A percentile compares a stretch with the other conserved stretches of the same genome.
Conservation (phyloP, 2,113 vertebrate species). For the Climacteris rufus region DNA sequence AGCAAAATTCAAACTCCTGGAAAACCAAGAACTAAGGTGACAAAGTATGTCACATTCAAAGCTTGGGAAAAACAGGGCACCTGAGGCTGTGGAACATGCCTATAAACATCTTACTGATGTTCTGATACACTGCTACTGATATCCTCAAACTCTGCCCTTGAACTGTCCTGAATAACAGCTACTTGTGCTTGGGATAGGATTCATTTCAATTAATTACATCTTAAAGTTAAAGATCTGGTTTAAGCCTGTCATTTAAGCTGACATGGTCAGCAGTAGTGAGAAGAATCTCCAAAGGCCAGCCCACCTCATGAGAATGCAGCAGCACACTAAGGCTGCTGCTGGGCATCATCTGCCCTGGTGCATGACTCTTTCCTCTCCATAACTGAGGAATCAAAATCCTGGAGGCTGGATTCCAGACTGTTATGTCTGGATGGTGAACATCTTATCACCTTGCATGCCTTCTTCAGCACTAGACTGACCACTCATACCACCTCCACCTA, state of each 20-base stretch:
- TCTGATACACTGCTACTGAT: background rate
- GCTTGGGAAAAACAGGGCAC: background rate
- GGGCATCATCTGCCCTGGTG: background rate
- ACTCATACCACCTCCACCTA: background rate
- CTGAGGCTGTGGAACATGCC: background rate
- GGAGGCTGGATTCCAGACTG: background rate
- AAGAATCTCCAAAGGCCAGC: background rate
- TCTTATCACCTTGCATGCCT: background rate
- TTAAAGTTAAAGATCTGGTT: background rate
- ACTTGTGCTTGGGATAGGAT: background rate
- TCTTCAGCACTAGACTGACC: background rate
- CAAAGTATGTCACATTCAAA: background rate
- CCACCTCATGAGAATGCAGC: background rate
- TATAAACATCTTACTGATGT: background rate
- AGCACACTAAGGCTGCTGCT: background rate
- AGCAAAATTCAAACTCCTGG: background rate
- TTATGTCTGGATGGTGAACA: background rate
- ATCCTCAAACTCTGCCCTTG: background rate
- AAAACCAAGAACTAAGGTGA: background rate
- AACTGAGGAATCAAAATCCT: background rate
- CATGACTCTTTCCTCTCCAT: background rate
- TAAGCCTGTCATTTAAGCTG: background rate
- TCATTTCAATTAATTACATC: background rate
- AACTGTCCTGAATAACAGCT: background rate
- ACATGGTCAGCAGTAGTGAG: background rate